phyloP scores from a whole-genome alignment of 92 coral and sea anemone species.

The Phenganax stokvisi region DNA sequence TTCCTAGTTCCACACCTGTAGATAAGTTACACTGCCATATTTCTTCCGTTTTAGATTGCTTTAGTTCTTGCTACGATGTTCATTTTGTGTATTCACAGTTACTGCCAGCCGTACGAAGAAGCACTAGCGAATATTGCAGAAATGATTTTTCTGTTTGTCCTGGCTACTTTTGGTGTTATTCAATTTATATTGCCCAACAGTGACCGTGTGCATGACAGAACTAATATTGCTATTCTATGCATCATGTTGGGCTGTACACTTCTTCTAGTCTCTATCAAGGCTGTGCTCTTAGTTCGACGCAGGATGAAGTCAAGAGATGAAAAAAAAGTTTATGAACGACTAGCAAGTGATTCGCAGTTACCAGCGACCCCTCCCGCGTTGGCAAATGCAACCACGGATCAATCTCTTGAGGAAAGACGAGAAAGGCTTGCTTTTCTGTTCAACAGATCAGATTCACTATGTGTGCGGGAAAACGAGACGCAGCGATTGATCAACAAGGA shows the following conservation, averaged over 20 bases:
- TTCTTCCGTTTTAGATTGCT: slow-evolving; percentile 13
- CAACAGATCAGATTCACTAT: neutral
- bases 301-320: neutral
- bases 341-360: neutral
- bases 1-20: too few species aligned
- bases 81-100: slow-evolving; percentile 65
- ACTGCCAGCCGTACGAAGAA: slow-evolving; percentile 75
- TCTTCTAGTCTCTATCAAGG: neutral
- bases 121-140: slow-evolving; percentile 71
- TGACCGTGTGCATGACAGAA: neutral
- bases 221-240: neutral
- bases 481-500: neutral
- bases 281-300: neutral
- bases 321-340: slow-evolving; percentile 6
- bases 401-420: slow-evolving; percentile 28
- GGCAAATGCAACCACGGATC: neutral
- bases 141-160: slow-evolving; percentile 63
- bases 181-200: slow-evolving; percentile 50
- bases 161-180: slow-evolving; percentile 58
- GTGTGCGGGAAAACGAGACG: neutral
- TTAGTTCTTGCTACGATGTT: slow-evolving; percentile 16
- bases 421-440: slow-evolving; percentile 25
- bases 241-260: slow-evolving; percentile 2
- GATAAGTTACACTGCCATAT: too few species aligned
- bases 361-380: neutral